Evolutionary conservation across 2,113 vertebrate species (phyloP), one percentile per base, ranked within the genome.

Genomic region (Pontoporia blainvillei): DNA sequence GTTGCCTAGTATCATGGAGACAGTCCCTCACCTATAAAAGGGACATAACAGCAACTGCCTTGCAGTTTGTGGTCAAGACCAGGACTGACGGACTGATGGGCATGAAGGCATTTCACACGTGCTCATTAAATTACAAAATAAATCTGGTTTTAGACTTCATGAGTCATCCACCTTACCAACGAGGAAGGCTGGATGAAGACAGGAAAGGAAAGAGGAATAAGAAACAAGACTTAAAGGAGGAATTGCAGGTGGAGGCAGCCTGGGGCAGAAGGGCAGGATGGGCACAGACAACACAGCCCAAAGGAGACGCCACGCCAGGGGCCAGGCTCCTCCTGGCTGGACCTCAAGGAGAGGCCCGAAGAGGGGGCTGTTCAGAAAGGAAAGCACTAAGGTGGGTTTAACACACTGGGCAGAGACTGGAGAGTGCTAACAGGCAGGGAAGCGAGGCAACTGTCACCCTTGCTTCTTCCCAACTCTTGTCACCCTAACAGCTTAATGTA

Each of bases 361-460:
- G 29, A 41, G n/a, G 73, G 1, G 14, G 2, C 46, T 25, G 3
- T 1, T 13, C 39, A 17, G 82, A 20, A 79, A 73, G 39, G 31
- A 21, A 27, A 27, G n/a, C 9, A 5, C 6, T 8, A 0, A 0
- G 21, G 1, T 15, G 49, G n/a, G 15, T 46, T n/a, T 66, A 12
- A 81, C 46, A 25, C 0, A 13, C 20, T 46, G 29, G 39, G 46
- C 46, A 59, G 73, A 84, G 44, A 5, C 0, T 1, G 14, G 73
- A 10, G 36, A 52, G 27, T 23, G 54, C 34, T 46, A 18, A 20
- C 0, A 15, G 66, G 69, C 8, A 52, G 36, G 41, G 27, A 14
- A 90, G 17, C 15, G 29, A 94, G 61, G 44, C 39, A 21, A 11
- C 39, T 31, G n/a, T 49, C 66, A 23, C 15, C 14, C 31, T 14